Evolutionary conservation across 2,888 invertebrate genomes (phyloP), one percentile per base, ranked within the genome.

Genomic region (Trichopria drosophilae): DNA sequence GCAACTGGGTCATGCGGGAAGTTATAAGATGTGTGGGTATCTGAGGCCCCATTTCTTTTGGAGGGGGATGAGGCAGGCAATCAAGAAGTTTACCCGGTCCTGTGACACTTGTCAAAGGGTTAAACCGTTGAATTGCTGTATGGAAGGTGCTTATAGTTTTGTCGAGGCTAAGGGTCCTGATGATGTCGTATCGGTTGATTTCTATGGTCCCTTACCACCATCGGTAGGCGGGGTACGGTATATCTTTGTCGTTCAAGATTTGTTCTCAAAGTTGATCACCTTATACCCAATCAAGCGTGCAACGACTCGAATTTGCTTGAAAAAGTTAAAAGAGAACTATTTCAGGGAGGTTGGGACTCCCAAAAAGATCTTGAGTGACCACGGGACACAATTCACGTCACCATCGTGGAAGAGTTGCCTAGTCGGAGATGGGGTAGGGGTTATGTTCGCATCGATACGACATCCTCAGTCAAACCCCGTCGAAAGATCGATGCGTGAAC

Each of bases 151-250:
- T 1, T 44, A 32, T 19, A 23, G 24, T 6, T 44, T 32, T 16
- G 6, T 44, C 5, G 23, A 44, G 20, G 24, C 44, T 10, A 15
- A 32, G 2, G 4, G n/a, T 10, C 32, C 32, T 3, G 35, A 35
- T 34, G 23, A 44, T 7, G 4, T 44, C 6, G n/a, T 44, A n/a
- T 12, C 40, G 3, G 40, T 40, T 3, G 26, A 40, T 40, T 40
- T 40, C 26, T 40, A 23, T 26, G 28, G 40, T 2, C 26, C 40
- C 7, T 12, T 26, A 16, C 28, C 28, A 6, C 4, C 2, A 1
- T 20, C 31, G 6, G 6, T 6, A 1, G 46, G 1, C 4, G 23
- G 23, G 2, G 39, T 31, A 0, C 19, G 31, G 15, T 31, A 46
- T 36, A 31, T 46, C 4, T 39, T 39, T 7, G 39, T 39, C 3